phyloP scores from a whole-genome alignment of 2,113 vertebrate species.

The Podarcis muralis region DNA sequence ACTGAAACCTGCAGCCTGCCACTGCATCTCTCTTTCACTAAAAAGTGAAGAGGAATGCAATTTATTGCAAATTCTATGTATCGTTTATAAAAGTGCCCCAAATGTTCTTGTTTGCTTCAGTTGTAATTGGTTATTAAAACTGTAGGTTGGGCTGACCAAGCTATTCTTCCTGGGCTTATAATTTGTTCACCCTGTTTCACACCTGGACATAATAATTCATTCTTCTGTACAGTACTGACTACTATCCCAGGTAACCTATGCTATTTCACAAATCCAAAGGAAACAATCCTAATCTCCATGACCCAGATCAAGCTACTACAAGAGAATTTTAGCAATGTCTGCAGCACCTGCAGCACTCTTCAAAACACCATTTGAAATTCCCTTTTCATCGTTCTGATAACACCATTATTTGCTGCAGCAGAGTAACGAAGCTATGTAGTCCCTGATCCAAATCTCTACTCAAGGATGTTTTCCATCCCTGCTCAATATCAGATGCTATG shows the following conservation, averaged over 20 bases:
- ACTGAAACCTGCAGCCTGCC: background rate
- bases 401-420: background rate
- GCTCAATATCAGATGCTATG: background rate
- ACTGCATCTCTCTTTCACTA: background rate
- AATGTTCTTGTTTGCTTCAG: background rate
- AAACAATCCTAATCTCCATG: background rate
- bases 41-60: background rate
- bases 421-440: background rate
- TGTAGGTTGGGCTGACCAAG: background rate
- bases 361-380: background rate
- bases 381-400: background rate
- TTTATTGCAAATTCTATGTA: background rate
- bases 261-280: background rate
- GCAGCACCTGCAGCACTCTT: background rate
- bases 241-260: background rate
- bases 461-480: background rate
- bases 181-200: background rate
- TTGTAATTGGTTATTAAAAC: background rate
- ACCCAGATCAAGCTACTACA: background rate
- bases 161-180: background rate
- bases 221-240: background rate
- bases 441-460: background rate
- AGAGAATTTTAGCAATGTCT: background rate
- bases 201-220: constrained; percentile 10
- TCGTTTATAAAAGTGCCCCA: background rate